These are phyloP conservation scores for Poeciliopsis paucimaculata DNA, from an alignment of 2,797 vertebrate species.

Conservation along the genomic window DNA sequence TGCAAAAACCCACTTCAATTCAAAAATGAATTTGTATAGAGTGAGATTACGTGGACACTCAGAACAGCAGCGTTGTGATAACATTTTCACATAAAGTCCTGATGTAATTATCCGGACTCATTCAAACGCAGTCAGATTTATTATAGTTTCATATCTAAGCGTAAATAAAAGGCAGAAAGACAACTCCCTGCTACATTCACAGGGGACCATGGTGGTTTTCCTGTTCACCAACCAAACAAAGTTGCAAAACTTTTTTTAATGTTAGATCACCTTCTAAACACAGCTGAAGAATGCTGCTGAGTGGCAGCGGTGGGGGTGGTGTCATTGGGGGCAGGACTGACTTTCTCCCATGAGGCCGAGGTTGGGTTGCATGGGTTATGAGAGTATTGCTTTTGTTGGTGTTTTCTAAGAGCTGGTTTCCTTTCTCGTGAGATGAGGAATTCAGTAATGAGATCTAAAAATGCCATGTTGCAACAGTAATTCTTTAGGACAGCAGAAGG, in stretches of 20 bases:
- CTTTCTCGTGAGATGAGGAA: slow-evolving; percentile 41
- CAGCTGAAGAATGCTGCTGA: slow-evolving; percentile 38
- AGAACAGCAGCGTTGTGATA: slow-evolving; percentile 31
- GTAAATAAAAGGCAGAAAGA: slow-evolving; percentile 48
- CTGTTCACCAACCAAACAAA: slow-evolving; percentile 52
- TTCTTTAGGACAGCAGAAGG: slow-evolving; percentile 31
- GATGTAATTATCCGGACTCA: slow-evolving; percentile 54
- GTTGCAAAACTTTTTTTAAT: slow-evolving; percentile 23
- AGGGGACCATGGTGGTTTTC: slow-evolving; percentile 19
- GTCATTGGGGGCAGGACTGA: slow-evolving; percentile 6
- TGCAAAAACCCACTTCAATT: slow-evolving; percentile 37
- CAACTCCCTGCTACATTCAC: slow-evolving; percentile 42
- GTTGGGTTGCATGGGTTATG: slow-evolving; percentile 37
- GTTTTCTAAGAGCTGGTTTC: slow-evolving; percentile 55
- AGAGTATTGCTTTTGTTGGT: slow-evolving; percentile 54
- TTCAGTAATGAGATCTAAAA: slow-evolving; percentile 45
- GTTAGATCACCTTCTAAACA: slow-evolving; percentile 54
- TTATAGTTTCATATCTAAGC: slow-evolving; percentile 51
- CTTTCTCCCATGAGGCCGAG: slow-evolving; percentile 64
- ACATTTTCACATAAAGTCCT: slow-evolving; percentile 39
- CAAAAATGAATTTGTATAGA: slow-evolving; percentile 39
- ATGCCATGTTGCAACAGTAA: slow-evolving; percentile 42
- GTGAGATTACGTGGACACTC: slow-evolving; percentile 38
- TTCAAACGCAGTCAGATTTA: slow-evolving; percentile 44
- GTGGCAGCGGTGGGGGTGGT: not conserved